A percentile compares a stretch with the other conserved stretches of the same genome.
Evolutionary conservation across 2,888 invertebrate species (phyloP).

Genomic region (Watsonalla binaria): DNA sequence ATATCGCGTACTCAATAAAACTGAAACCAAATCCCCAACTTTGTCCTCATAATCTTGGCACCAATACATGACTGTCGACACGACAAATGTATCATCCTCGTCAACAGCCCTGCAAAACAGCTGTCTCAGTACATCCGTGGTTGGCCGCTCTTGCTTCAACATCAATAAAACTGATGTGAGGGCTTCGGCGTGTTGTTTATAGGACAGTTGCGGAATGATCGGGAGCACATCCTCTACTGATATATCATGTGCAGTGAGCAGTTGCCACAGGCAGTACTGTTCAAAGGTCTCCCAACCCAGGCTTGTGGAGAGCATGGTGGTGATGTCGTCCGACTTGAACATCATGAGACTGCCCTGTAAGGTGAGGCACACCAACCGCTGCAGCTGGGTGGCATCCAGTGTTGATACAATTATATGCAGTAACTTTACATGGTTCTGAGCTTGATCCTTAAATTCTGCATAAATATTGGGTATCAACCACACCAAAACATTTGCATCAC

Average conservation of each 20-base stretch:
- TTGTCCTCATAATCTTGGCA: constrained; percentile 95
- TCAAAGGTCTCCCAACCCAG: constrained; percentile 98
- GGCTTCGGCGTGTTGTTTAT: constrained; percentile 94
- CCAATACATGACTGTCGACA: constrained; percentile 96
- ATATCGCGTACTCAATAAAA: constrained; percentile 88
- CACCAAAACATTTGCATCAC: constrained; percentile 92
- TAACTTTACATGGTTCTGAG: constrained; percentile 92
- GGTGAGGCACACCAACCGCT: constrained; percentile 93
- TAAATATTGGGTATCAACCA: constrained; percentile 96
- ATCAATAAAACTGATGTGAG: constrained; percentile 92
- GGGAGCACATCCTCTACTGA: constrained; percentile 93
- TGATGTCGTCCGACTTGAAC: constrained; percentile 88
- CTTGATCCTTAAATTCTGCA: constrained; percentile 91
- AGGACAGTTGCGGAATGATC: constrained; percentile 85
- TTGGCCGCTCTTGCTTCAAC: constrained; percentile 94
- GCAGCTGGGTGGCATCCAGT: constrained; percentile 93
- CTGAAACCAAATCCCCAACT: constrained; percentile 88
- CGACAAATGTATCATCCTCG: constrained; percentile 91
- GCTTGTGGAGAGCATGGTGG: constrained; percentile 87
- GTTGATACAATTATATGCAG: constrained; percentile 93
- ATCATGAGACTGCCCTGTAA: constrained; percentile 92
- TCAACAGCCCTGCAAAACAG: constrained; percentile 87
- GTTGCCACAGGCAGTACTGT: constrained; percentile 98
- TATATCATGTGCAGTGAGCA: constrained; percentile 95
- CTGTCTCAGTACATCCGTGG: constrained; percentile 90